Conservation (phyloP, 1,140 invertebrate species). For the Macrotrachela quadricornifera region DNA sequence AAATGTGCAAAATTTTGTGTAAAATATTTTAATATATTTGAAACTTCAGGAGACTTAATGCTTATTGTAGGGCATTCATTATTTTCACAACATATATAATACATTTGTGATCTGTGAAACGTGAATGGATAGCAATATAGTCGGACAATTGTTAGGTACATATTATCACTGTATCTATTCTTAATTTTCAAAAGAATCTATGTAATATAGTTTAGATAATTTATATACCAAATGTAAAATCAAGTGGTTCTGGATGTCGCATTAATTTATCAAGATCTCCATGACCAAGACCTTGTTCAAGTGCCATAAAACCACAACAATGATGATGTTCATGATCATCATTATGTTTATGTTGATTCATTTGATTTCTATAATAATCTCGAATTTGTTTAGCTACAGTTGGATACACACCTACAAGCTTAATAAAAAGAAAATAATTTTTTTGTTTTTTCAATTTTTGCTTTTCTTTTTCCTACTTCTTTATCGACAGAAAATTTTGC, state of each 20-base stretch:
- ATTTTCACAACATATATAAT: no score
- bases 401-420: slow-evolving; percentile 43
- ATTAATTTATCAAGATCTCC: slow-evolving; percentile 64
- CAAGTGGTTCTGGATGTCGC: slow-evolving; percentile 52
- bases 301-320: slow-evolving; percentile 37
- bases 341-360: slow-evolving; percentile 11
- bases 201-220: no score
- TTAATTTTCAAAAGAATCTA: no score
- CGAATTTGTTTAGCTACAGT: slow-evolving; percentile 73
- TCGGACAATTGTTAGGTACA: no score
- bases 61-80: no score
- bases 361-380: slow-evolving; percentile 43
- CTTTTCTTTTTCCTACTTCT: slow-evolving; percentile 37
- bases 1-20: no score
- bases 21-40: no score
- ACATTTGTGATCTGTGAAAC: no score
- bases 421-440: slow-evolving; percentile 46
- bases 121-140: no score
- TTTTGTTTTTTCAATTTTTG: background rate
- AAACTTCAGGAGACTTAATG: no score
- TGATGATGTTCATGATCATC: slow-evolving; percentile 12
- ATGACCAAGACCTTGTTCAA: slow-evolving; percentile 71
- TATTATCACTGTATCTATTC: no score
- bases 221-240: slow-evolving; percentile 58
- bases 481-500: slow-evolving; percentile 61